Conservation (phyloP, 1,140 invertebrate species). For the Drosophila serrata region DNA sequence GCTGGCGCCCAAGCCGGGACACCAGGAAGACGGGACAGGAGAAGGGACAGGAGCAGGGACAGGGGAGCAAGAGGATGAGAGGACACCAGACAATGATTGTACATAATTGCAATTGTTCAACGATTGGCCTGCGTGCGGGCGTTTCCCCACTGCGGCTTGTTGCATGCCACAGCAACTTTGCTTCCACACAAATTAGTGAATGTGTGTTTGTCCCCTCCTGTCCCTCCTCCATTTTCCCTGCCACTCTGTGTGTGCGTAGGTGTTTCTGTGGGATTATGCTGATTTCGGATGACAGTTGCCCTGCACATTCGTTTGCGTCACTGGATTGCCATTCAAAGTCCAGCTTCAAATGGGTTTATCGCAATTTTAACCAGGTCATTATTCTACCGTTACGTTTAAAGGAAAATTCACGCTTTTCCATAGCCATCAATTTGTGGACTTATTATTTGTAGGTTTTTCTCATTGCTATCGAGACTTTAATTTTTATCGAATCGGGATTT, state of each 20-base stretch:
- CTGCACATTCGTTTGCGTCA: conserved; percentile 24
- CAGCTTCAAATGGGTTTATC: conserved; percentile 23
- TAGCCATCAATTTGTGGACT: background rate
- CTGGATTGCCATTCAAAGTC: background rate
- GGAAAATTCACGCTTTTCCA: background rate
- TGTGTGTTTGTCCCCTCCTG: conserved; percentile 9
- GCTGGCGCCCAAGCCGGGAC: background rate
- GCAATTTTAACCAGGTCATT: conserved; percentile 20
- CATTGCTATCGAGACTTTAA: background rate
- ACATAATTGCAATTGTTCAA: conserved; percentile 62
- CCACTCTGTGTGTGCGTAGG: background rate
- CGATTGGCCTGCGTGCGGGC: conserved; percentile 51
- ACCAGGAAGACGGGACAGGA: background rate
- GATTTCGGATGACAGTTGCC: conserved; percentile 29
- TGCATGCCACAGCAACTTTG: conserved; percentile 38
- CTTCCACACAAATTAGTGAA: conserved; percentile 52
- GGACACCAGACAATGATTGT: conserved; percentile 48
- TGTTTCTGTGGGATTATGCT: conserved; percentile 11
- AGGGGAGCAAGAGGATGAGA: background rate
- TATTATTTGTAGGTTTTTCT: background rate
- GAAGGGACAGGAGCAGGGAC: background rate
- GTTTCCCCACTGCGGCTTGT: conserved; percentile 49
- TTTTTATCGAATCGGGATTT: background rate
- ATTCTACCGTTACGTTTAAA: conserved; percentile 1
- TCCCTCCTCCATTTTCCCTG: background rate